Conservation (phyloP, 2,888 invertebrate species). For the Cosmia pyralina region DNA sequence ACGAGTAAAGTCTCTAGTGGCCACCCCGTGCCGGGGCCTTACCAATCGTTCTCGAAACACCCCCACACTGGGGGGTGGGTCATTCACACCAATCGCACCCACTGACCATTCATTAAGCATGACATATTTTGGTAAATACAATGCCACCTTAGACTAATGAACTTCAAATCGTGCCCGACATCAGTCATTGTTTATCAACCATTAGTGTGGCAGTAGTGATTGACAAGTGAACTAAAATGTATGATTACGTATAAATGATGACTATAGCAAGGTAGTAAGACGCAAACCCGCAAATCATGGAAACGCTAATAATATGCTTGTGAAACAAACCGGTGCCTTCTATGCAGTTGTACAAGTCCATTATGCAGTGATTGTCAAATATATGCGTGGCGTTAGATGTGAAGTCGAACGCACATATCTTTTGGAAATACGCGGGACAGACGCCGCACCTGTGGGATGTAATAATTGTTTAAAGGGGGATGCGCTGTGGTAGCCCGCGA, state of each 20-base stretch:
- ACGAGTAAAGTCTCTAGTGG: not conserved
- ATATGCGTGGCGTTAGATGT: constrained; percentile 76
- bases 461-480: constrained; percentile 34
- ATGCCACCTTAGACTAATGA: not conserved
- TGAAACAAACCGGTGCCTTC: constrained; percentile 76
- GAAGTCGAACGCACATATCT: constrained; percentile 82
- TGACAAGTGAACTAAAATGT: constrained; percentile 30
- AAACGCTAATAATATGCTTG: constrained; percentile 33
- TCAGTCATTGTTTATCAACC: not conserved
- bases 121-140: not conserved
- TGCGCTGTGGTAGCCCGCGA: no score
- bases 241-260: constrained; percentile 17
- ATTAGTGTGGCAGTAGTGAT: constrained; percentile 12
- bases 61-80: no score
- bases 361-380: constrained; percentile 86
- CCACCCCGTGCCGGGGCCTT: not conserved
- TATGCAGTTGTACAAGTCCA: constrained; percentile 86
- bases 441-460: constrained; percentile 80
- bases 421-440: constrained; percentile 85
- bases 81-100: not conserved
- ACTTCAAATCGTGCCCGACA: constrained; percentile 1
- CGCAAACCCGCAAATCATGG: constrained; percentile 25
- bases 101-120: not conserved
- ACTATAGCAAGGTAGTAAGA: constrained; percentile 21
- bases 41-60: not conserved